Evolutionary conservation across 2,888 invertebrate genomes (phyloP).

Genomic region (Epiblema foenella): DNA sequence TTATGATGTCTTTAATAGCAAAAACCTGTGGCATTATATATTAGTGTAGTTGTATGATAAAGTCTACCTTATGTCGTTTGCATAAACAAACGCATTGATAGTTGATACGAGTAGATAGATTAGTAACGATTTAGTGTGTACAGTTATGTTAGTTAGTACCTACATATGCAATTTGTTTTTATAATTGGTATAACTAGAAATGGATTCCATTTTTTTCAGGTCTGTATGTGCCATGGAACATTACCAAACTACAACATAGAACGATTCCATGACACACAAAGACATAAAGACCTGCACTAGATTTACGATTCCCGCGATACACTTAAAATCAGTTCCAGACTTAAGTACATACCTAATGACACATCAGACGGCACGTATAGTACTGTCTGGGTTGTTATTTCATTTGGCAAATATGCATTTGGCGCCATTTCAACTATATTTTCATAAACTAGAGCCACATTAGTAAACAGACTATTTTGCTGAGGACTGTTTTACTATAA

Average conservation of each 20-base stretch:
- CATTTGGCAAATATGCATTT: constrained; percentile 78
- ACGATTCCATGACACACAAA: constrained; percentile 9
- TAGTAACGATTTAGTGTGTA: too few relatives aligned
- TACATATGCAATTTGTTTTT: too few relatives aligned
- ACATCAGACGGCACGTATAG: constrained; percentile 58
- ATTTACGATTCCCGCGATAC: constrained; percentile 40
- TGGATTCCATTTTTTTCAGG: too few relatives aligned
- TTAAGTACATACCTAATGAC: constrained; percentile 50
- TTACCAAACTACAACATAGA: not conserved
- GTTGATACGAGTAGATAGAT: not conserved
- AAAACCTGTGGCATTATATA: not conserved
- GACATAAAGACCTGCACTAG: not conserved
- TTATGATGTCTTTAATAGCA: constrained; percentile 8
- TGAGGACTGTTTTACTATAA: constrained; percentile 46
- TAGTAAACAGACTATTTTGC: constrained; percentile 64
- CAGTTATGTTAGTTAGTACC: too few relatives aligned
- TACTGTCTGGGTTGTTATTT: constrained; percentile 71
- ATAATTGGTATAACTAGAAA: too few relatives aligned
- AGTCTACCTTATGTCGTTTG: not conserved
- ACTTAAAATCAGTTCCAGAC: constrained; percentile 56
- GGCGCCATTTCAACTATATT: constrained; percentile 74
- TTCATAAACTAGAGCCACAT: constrained; percentile 64
- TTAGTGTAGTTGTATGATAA: constrained; percentile 4
- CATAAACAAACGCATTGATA: not conserved
- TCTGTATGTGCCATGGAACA: not conserved